Conservation (phyloP, 2,113 vertebrate species). For the Anarhynchus alexandrinus region DNA sequence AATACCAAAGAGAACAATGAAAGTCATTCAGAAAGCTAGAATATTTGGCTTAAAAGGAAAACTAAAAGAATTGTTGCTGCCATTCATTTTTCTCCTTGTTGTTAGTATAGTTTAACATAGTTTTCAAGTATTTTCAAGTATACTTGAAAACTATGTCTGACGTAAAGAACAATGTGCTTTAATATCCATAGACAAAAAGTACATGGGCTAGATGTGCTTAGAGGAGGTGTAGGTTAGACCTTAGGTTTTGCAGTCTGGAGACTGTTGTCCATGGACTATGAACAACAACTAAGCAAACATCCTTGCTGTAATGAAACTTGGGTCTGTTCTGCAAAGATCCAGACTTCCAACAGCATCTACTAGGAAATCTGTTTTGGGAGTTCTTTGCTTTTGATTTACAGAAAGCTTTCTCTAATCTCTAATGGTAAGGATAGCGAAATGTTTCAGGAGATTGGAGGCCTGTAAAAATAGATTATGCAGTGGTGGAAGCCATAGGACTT, state of each 20-base stretch:
- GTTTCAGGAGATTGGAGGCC: background rate
- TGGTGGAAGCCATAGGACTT: background rate
- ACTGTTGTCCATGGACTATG: background rate
- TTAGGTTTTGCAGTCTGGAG: background rate
- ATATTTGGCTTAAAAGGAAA: background rate
- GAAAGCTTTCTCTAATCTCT: background rate
- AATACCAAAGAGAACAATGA: background rate
- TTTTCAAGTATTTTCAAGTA: too few species aligned
- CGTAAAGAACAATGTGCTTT: background rate
- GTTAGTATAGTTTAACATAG: background rate
- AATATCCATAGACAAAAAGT: background rate
- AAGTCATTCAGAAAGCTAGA: background rate
- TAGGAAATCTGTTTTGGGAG: background rate
- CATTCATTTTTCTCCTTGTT: background rate
- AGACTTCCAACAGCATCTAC: background rate
- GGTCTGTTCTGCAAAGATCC: background rate
- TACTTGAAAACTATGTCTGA: too few species aligned
- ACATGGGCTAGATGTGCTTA: background rate
- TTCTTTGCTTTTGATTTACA: background rate
- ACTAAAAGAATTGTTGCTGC: background rate
- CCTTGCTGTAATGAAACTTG: background rate
- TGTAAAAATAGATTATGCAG: background rate
- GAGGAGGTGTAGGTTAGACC: background rate
- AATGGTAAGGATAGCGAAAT: background rate
- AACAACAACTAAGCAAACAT: background rate